Conservation (phyloP, 2,797 vertebrate genomes). For the Pangasius macronema region DNA sequence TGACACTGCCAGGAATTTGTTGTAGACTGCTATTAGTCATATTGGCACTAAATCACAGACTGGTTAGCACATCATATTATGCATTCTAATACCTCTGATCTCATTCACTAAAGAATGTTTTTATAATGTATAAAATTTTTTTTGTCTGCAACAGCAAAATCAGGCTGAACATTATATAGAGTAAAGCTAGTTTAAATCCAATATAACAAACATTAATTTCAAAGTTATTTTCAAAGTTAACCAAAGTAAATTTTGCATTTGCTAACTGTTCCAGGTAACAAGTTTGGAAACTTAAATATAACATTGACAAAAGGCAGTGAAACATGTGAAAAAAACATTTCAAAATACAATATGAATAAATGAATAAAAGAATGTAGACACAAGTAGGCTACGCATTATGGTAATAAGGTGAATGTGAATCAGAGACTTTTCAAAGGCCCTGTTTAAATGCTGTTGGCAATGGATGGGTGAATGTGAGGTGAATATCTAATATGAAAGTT, state of each 20-base stretch:
- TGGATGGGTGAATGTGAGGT: not conserved
- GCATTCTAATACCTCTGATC: not conserved
- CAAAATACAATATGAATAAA: conserved; percentile 1
- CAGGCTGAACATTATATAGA: too few relatives aligned
- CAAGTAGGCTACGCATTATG: not conserved
- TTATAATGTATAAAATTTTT: not conserved
- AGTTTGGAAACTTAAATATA: not conserved
- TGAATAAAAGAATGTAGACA: not conserved
- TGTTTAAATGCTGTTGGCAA: conserved; percentile 6
- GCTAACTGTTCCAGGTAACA: not conserved
- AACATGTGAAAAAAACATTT: not conserved
- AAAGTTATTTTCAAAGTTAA: not conserved
- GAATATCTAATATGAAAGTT: conserved; percentile 3
- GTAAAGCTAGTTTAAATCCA: not conserved
- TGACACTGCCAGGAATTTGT: not conserved
- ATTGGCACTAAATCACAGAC: not conserved
- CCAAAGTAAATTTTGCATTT: not conserved
- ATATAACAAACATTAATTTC: not conserved
- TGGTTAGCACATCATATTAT: not conserved
- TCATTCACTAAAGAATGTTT: not conserved
- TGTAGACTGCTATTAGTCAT: not conserved
- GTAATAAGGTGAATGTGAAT: conserved; percentile 7
- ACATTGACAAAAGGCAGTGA: not conserved
- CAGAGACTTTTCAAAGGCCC: not conserved
- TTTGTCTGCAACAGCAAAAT: not conserved